Base-by-base conservation (phyloP, 2,113 vertebrate species). In the Dromaius novaehollandiae region DNA sequence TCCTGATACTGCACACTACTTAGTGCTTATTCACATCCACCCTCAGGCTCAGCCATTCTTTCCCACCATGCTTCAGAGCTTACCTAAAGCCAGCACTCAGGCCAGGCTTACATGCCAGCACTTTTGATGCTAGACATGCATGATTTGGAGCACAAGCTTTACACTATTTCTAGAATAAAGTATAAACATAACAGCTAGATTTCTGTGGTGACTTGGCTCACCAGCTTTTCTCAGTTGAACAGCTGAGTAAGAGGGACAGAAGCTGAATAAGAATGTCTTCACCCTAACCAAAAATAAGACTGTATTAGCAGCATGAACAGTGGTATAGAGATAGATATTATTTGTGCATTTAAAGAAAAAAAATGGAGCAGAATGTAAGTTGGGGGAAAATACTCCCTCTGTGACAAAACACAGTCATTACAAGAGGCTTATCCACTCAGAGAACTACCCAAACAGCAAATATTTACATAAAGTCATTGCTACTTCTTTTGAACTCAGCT, bases 381-480 rank as follows among this genome's bases (percentile, higher is more conserved):
- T 65, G 25, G 16, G 14, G 17, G 11, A 0, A 74, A 88, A 64
- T 38, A 89, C 16, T 55, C 15, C 7, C 32, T 61, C 6, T 61
- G 32, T 19, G 18, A 61, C 32, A 58, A 77, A 75, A 65, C 30
- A 30, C 66, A 86, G 75, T 30, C 77, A 65, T 40, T 48, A 64
- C 51, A 71, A 10, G 17, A 93, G 74, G 40, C 44, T 88, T 48
- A 74, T 53, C 44, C 81, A 71, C 6, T 7, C n/a, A 73, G 48
- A 82, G 18, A 92, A 15, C 60, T 56, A 68, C n/a, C 46, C 34
- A 60, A 84, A 87, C 9, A 95, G 28, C 80, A 94, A 84, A 90
- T 86, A 92, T 75, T 93, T 94, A 84, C 30, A 21, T 10, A 12
- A 64, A 32, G 46, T 26, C n/a, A 84, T 19, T 75, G 42, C 13